A percentile compares a stretch with the other conserved stretches of the same genome.
Evolutionary conservation across 1,140 invertebrate species (phyloP).

Genomic region (Drosophila pallidifrons): DNA sequence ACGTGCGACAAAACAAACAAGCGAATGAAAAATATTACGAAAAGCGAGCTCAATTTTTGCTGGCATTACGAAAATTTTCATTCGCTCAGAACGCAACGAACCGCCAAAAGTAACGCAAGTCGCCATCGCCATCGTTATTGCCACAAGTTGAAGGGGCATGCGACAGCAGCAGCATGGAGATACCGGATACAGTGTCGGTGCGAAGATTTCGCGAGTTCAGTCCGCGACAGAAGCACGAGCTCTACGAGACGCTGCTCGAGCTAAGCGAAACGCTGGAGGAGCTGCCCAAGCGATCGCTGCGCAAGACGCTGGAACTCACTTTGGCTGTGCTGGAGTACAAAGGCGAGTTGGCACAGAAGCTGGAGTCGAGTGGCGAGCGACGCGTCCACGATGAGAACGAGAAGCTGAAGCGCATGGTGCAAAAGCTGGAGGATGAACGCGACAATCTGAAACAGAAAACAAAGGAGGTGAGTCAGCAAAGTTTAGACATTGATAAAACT

Average conservation of each 20-base stretch:
- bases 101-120: constrained; percentile 38
- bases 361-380: constrained; percentile 44
- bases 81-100: constrained; percentile 65
- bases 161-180: constrained; percentile 67
- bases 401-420: constrained; percentile 77
- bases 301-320: constrained; percentile 73
- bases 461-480: constrained; percentile 57
- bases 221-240: constrained; percentile 74
- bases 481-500: not conserved
- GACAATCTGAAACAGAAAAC: constrained; percentile 55
- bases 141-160: constrained; percentile 43
- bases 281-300: constrained; percentile 74
- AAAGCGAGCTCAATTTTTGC: constrained; percentile 34
- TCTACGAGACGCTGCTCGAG: constrained; percentile 76
- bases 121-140: not conserved
- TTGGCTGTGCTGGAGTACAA: constrained; percentile 79
- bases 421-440: constrained; percentile 72
- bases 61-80: constrained; percentile 49
- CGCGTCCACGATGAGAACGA: constrained; percentile 78
- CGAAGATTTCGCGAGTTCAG: constrained; percentile 77
- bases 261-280: constrained; percentile 65
- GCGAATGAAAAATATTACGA: constrained; percentile 16
- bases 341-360: constrained; percentile 62
- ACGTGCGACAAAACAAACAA: constrained; percentile 30
- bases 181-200: constrained; percentile 78